These are phyloP conservation scores for Gobionotothen gibberifrons DNA, from an alignment of 2,797 vertebrate genomes.

Conservation along the genomic window DNA sequence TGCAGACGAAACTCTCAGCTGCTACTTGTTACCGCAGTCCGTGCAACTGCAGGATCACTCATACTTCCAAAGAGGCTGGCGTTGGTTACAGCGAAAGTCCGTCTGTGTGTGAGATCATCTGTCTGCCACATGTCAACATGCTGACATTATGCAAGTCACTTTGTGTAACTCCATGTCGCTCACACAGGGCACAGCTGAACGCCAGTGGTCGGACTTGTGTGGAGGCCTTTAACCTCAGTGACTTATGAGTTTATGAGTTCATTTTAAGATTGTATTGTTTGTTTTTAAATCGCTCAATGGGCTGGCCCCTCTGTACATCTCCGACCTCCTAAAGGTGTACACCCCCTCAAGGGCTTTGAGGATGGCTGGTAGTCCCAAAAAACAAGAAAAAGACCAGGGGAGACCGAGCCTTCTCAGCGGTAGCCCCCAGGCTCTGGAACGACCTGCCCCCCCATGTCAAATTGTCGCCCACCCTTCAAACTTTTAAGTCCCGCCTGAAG, in stretches of 20 bases:
- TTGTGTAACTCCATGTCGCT: conserved; percentile 16
- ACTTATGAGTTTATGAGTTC: neutral
- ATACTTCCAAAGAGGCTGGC: conserved; percentile 18
- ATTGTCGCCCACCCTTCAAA: too few species aligned
- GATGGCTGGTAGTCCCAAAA: too few species aligned
- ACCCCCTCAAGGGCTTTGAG: too few species aligned
- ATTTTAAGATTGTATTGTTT: too few species aligned
- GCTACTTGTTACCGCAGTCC: conserved; percentile 28
- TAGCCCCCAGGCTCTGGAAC: too few species aligned
- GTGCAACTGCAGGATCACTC: conserved; percentile 22
- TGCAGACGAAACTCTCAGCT: conserved; percentile 47
- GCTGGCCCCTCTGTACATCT: too few species aligned
- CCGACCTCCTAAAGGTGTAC: too few species aligned
- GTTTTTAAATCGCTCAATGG: too few species aligned
- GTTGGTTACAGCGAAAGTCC: conserved; percentile 28
- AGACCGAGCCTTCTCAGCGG: too few species aligned
- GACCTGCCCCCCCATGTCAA: too few species aligned
- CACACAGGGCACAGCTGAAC: conserved; percentile 3
- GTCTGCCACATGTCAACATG: conserved; percentile 49
- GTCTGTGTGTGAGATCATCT: conserved; percentile 51
- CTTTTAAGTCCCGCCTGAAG: too few species aligned
- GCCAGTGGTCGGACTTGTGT: neutral
- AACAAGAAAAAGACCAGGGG: too few species aligned
- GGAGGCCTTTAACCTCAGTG: neutral
- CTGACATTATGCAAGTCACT: conserved; percentile 41